Evolutionary conservation across 2,888 invertebrate genomes (phyloP), one percentile per base, ranked within the genome.

Genomic region (Liopterus haemorrhoidalis): DNA sequence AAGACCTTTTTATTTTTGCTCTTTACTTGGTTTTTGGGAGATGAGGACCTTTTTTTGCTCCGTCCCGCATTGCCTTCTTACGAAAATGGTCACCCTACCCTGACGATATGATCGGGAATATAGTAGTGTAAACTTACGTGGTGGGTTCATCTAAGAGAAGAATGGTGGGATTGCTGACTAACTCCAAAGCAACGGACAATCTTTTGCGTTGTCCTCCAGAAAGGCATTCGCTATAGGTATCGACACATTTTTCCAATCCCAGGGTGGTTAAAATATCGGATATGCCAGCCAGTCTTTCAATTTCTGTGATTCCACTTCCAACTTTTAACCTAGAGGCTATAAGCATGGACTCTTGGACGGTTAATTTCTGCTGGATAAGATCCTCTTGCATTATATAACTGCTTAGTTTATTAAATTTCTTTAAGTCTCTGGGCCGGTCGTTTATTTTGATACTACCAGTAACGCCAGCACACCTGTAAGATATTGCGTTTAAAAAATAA

Each of bases 361-460:
- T 79, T 5, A 89, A 72, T 53, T 80, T 73, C 0, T 82, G 82
- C 58, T 86, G 79, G n/a, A 86, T 65, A 18, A 81, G 63, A 58
- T 82, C 82, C 47, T 83, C 82, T 63, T 89, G 88, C 83, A 86
- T 85, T 54, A 89, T 88, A 70, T 87, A 87, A 39, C 82, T 79
- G 22, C 82, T 80, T 50, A 84, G 72, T 61, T 85, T 85, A 59
- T 84, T 78, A 69, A 85, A 87, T 8, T 76, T 67, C 27, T 76
- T 70, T 70, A 83, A 73, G 54, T 84, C 78, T 2, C 87, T 70
- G 0, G 75, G 69, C 48, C 76, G 74, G 0, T 81, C 82, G 59
- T 86, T 85, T 5, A 85, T 78, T 43, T 74, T 70, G 41, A 87
- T 79, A 2, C 71, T 70, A 0, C 87, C 87, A 36, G 71, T 73